These are phyloP conservation scores for Balearica regulorum DNA, from an alignment of 2,797 vertebrate genomes.

Conservation along the genomic window DNA sequence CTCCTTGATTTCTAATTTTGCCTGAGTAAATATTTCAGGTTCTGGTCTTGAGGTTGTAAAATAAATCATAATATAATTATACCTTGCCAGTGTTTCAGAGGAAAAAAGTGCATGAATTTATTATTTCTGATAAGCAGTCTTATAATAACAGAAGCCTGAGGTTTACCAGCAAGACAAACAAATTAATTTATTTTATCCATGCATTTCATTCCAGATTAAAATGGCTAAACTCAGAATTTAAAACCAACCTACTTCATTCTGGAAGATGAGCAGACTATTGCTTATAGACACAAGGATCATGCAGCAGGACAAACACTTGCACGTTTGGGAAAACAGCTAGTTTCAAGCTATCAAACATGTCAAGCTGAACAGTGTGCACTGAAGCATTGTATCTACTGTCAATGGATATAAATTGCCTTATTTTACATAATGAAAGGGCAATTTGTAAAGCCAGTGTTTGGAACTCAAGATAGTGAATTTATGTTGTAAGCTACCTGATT, in stretches of 20 bases:
- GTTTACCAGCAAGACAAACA: neutral
- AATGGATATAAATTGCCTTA: neutral
- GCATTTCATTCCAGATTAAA: neutral
- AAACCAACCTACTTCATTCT: neutral
- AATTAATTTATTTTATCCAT: neutral
- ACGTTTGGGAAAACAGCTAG: neutral
- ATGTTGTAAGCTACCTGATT: neutral
- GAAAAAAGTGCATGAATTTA: neutral
- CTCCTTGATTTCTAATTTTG: slow-evolving; percentile 11
- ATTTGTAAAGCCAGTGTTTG: neutral
- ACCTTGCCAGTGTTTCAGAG: neutral
- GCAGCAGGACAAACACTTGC: neutral
- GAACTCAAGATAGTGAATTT: neutral
- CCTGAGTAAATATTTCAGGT: slow-evolving; percentile 24
- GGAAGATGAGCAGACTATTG: neutral
- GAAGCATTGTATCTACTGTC: neutral
- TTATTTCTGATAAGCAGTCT: slow-evolving; percentile 2
- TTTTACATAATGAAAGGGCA: neutral
- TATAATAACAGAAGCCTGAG: neutral
- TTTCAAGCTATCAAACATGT: neutral
- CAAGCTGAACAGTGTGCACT: neutral
- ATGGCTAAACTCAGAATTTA: neutral
- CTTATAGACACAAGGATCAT: neutral
- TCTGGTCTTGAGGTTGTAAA: neutral
- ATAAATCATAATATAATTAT: slow-evolving; percentile 44